phyloP scores from a whole-genome alignment of 2,113 vertebrate species.

The Platanista minor region DNA sequence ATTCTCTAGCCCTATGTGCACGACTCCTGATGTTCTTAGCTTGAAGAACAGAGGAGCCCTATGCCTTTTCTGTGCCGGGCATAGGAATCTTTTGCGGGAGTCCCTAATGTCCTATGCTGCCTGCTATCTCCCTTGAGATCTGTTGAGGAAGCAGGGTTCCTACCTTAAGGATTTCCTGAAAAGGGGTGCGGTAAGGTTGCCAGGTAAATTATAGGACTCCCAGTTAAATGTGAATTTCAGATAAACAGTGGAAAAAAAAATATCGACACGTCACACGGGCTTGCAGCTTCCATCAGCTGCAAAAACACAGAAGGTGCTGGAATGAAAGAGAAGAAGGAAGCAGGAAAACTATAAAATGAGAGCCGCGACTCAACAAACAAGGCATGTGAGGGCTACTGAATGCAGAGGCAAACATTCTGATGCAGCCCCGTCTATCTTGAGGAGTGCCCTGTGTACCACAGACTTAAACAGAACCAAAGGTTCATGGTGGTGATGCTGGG shows the following conservation, averaged over 20 bases:
- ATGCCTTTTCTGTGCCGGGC: neutral
- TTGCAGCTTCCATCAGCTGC: neutral
- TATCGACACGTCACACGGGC: rapidly evolving
- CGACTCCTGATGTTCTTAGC: neutral
- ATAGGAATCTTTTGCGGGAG: rapidly evolving
- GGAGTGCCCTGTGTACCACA: rapidly evolving
- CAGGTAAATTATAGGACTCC: neutral
- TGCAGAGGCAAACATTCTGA: rapidly evolving
- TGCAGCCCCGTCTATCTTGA: rapidly evolving
- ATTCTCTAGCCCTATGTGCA: no score
- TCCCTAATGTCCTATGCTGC: no score
- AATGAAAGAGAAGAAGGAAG: neutral
- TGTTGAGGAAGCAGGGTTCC: neutral
- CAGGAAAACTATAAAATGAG: neutral
- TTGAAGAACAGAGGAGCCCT: no score
- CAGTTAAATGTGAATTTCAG: neutral
- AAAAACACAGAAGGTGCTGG: neutral
- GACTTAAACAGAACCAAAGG: neutral
- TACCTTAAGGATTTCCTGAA: neutral
- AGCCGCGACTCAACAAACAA: neutral
- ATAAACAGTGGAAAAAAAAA: neutral
- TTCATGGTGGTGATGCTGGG: rapidly evolving
- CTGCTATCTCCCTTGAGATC: neutral
- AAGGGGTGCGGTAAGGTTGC: neutral
- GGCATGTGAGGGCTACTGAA: neutral